A percentile compares a stretch with the other conserved stretches of the same genome.
phyloP scores from a whole-genome alignment of 1,140 invertebrate species.

The Ericerus pela region DNA sequence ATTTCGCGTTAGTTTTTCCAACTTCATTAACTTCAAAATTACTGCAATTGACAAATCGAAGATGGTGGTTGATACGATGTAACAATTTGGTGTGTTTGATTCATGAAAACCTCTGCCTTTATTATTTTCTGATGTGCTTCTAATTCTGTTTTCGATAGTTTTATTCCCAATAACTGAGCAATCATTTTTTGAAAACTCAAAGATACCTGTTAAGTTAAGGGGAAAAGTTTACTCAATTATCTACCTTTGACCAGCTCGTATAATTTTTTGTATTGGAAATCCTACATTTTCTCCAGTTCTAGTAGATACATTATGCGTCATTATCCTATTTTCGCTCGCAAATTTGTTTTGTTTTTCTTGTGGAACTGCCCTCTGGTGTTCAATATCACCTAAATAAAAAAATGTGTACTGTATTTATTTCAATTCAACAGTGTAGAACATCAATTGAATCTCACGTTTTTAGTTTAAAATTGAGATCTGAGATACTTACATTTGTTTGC shows the following conservation, averaged over 20 bases:
- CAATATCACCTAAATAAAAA: conserved; percentile 49
- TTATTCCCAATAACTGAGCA: background rate
- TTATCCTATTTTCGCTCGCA: conserved; percentile 55
- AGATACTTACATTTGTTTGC: conserved; percentile 50
- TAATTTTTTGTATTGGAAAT: too few species aligned
- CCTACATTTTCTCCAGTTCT: conserved; percentile 76
- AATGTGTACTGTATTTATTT: background rate
- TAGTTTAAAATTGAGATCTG: background rate
- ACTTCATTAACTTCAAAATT: too few species aligned
- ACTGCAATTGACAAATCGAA: background rate
- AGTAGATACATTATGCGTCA: conserved; percentile 63
- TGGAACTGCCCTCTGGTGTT: conserved; percentile 66
- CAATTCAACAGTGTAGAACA: background rate
- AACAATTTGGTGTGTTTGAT: background rate
- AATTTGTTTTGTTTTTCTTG: conserved; percentile 64
- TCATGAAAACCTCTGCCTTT: background rate
- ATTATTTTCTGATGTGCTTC: conserved; percentile 3
- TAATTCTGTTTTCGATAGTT: conserved; percentile 1
- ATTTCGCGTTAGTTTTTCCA: too few species aligned
- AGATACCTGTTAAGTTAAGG: background rate
- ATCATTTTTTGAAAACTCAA: conserved; percentile 1
- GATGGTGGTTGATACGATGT: conserved; percentile 1
- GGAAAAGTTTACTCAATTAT: too few species aligned
- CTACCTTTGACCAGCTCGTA: too few species aligned
- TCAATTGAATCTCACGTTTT: background rate